Evolutionary conservation across 1,140 invertebrate genomes (phyloP).

Genomic region (Aphis gossypii): DNA sequence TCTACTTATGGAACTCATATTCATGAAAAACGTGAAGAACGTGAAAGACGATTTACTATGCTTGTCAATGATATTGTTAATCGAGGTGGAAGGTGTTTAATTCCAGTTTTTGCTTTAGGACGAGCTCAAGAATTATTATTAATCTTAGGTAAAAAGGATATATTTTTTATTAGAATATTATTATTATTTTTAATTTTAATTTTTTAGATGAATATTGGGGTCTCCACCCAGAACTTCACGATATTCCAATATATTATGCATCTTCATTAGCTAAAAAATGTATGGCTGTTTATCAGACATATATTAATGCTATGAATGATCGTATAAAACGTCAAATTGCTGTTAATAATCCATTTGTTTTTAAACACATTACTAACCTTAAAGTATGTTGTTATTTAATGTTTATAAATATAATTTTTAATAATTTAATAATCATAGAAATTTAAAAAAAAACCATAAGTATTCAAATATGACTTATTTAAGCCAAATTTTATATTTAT

Average conservation of each 20-base stretch:
- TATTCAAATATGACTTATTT: too few relatives aligned
- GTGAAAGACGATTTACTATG: conserved; percentile 93
- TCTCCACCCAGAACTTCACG: conserved; percentile 96
- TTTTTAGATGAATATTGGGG: conserved; percentile 95
- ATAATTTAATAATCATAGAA: not conserved
- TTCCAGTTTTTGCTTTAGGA: conserved; percentile 98
- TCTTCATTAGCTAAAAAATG: conserved; percentile 99
- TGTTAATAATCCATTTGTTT: conserved; percentile 98
- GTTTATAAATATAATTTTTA: not conserved
- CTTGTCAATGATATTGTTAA: conserved; percentile 96
- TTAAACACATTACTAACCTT: conserved; percentile 97
- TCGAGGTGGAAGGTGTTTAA: conserved; percentile 94
- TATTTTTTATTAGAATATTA: not conserved
- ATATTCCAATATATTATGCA: conserved; percentile 99
- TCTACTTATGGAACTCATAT: conserved; percentile 99
- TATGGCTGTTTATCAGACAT: conserved; percentile 99
- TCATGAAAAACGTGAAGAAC: conserved; percentile 96
- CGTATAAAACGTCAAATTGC: conserved; percentile 94
- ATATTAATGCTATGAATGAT: conserved; percentile 99
- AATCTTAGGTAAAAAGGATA: conserved; percentile 75
- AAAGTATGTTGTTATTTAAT: conserved; percentile 72
- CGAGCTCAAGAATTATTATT: conserved; percentile 95
- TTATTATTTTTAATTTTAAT: conserved; percentile 59
- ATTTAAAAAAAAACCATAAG: not conserved
- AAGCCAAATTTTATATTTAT: too few relatives aligned